A percentile compares a stretch with the other conserved stretches of the same genome.
phyloP scores from a whole-genome alignment of 2,888 invertebrate species.

The Epirrhoe alternata region DNA sequence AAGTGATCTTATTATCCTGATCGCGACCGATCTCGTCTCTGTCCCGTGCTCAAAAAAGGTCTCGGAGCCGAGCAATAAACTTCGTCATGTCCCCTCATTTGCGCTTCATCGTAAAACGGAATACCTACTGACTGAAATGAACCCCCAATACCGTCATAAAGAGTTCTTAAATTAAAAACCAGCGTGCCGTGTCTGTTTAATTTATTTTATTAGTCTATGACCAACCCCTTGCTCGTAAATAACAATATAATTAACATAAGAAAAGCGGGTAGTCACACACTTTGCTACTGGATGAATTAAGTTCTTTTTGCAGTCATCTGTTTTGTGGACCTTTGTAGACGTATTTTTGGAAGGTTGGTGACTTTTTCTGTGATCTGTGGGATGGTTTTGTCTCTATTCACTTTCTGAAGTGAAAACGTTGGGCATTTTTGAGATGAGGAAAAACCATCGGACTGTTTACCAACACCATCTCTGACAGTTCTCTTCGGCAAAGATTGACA shows the following conservation, averaged over 20 bases:
- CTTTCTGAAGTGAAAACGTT: no score
- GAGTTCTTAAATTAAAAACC: conserved; percentile 44
- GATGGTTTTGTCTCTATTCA: no score
- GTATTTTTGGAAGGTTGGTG: not conserved
- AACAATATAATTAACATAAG: conserved; percentile 76
- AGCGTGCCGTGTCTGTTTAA: conserved; percentile 49
- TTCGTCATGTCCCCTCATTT: conserved; percentile 42
- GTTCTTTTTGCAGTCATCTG: conserved; percentile 36
- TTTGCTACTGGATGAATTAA: conserved; percentile 73
- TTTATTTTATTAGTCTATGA: conserved; percentile 58
- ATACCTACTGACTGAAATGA: conserved; percentile 43
- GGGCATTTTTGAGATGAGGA: no score
- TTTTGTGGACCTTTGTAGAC: conserved; percentile 22
- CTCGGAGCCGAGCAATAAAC: conserved; percentile 31
- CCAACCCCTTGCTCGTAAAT: conserved; percentile 73
- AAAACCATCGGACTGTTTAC: no score
- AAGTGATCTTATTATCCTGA: not conserved
- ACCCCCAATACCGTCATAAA: conserved; percentile 42
- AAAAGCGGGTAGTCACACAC: conserved; percentile 73
- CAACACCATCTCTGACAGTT: no score
- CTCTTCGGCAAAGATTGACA: no score
- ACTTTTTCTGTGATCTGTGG: no score
- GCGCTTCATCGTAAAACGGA: conserved; percentile 39
- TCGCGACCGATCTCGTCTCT: conserved; percentile 4
- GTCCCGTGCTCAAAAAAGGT: conserved; percentile 25